These are phyloP conservation scores for Meliscaeva auricollis DNA, from an alignment of 2,888 invertebrate genomes.

Conservation along the genomic window DNA sequence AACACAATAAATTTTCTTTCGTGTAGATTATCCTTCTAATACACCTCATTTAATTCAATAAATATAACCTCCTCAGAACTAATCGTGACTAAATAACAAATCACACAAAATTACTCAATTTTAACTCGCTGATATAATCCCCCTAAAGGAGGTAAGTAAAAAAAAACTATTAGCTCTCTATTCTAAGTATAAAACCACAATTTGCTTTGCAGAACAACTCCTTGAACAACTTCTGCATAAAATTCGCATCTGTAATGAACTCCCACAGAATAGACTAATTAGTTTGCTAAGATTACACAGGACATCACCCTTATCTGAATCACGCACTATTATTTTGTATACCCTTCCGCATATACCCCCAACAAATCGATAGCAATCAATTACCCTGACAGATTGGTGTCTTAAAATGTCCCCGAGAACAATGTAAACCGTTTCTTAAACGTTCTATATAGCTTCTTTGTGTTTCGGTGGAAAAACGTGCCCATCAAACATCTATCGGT, in stretches of 20 bases:
- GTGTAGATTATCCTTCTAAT: constrained; percentile 39
- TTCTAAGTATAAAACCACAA: constrained; percentile 36
- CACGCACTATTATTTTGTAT: constrained; percentile 57
- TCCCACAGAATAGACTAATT: constrained; percentile 60
- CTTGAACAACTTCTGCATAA: constrained; percentile 17
- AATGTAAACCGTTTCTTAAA: constrained; percentile 62
- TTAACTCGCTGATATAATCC: neutral
- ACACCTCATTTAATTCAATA: constrained; percentile 62
- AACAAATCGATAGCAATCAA: constrained; percentile 74
- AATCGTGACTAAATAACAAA: constrained; percentile 62
- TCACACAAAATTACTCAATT: constrained; percentile 51
- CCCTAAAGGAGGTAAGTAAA: no score
- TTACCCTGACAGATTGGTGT: constrained; percentile 75
- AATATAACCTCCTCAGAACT: constrained; percentile 34
- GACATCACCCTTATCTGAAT: constrained; percentile 19
- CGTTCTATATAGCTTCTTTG: constrained; percentile 39
- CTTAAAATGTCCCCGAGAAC: constrained; percentile 72
- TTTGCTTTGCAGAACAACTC: constrained; percentile 10
- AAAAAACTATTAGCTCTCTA: constrained; percentile 17
- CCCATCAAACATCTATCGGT: constrained; percentile 75
- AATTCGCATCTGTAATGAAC: constrained; percentile 59
- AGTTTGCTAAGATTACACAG: constrained; percentile 66
- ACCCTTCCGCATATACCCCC: constrained; percentile 33
- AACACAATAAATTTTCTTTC: constrained; percentile 11
- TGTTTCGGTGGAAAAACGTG: constrained; percentile 57